phyloP scores from a whole-genome alignment of 2,113 vertebrate genomes.

The Malurus melanocephalus region DNA sequence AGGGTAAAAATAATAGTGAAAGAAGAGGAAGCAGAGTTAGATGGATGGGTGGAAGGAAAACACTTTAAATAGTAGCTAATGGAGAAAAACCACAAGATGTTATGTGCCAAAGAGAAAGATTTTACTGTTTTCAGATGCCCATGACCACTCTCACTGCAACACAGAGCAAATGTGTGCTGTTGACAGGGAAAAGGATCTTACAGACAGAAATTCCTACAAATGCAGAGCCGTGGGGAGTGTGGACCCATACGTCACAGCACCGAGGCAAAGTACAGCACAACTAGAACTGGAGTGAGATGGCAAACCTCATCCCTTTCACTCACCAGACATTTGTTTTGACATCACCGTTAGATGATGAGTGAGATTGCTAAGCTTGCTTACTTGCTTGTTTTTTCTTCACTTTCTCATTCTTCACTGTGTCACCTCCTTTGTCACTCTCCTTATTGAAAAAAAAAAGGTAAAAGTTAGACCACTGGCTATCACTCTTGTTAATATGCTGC shows the following conservation, averaged over 20 bases:
- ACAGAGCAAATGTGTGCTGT: not conserved
- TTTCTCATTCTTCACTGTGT: not conserved
- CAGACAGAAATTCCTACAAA: not conserved
- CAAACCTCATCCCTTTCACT: not conserved
- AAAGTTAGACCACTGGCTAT: not conserved
- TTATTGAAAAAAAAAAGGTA: not conserved
- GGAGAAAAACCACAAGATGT: not conserved
- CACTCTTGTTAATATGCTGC: not conserved
- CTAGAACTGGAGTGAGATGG: not conserved
- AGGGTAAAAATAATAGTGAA: not conserved
- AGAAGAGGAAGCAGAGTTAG: not conserved
- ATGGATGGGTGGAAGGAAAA: not conserved
- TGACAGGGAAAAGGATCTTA: not conserved
- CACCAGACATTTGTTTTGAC: not conserved
- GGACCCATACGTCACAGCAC: not conserved
- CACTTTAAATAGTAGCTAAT: not conserved
- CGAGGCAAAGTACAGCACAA: fast-evolving
- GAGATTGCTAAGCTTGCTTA: not conserved
- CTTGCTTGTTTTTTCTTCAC: not conserved
- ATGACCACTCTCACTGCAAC: not conserved
- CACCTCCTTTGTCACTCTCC: not conserved
- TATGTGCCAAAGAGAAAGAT: not conserved
- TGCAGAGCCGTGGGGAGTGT: not conserved
- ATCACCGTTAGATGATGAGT: not conserved
- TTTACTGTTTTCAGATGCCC: not conserved